Conservation (phyloP, 2,888 invertebrate species). For the Lymantria monacha region DNA sequence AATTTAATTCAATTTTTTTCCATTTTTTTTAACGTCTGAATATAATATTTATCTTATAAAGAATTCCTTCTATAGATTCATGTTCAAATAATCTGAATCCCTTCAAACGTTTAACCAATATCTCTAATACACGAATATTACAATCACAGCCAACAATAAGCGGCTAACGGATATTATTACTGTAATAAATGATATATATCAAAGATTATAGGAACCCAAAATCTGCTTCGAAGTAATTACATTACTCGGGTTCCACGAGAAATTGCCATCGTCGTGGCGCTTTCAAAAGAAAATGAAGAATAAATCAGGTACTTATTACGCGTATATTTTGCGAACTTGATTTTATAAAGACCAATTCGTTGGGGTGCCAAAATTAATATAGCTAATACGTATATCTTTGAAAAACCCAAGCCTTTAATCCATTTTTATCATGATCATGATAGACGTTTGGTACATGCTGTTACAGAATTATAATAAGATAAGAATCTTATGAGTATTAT, state of each 20-base stretch:
- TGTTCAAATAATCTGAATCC: not conserved
- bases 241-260: constrained; percentile 6
- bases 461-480: no score
- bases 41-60: no score
- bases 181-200: constrained; percentile 10
- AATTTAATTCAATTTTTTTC: no score
- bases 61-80: no score
- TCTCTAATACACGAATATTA: not conserved
- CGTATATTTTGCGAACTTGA: constrained; percentile 1
- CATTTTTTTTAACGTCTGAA: no score
- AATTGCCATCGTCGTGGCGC: constrained; percentile 1
- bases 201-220: constrained; percentile 6
- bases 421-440: no score
- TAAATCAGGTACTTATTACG: constrained; percentile 5
- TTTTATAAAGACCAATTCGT: not conserved
- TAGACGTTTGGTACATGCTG: no score
- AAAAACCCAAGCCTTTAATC: no score
- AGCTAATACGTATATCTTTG: not conserved
- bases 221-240: constrained; percentile 10
- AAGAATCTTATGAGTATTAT: no score
- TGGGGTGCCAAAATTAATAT: not conserved
- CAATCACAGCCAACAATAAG: constrained; percentile 2
- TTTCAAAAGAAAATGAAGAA: constrained; percentile 4
- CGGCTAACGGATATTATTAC: constrained; percentile 2
- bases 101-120: not conserved